Evolutionary conservation across 2,888 invertebrate species (phyloP).

Genomic region (Orthosia gracilis): DNA sequence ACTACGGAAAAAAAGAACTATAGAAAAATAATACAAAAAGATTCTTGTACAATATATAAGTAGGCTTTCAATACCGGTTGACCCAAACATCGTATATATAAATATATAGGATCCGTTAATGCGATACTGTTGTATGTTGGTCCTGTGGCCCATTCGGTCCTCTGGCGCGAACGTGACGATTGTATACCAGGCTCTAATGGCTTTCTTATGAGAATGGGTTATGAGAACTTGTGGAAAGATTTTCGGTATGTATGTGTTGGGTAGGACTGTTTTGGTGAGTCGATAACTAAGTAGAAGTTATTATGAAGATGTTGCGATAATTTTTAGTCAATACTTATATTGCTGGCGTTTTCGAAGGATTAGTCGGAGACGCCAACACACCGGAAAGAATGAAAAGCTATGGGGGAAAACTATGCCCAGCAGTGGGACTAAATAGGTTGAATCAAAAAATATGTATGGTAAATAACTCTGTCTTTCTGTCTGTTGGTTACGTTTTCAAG

Average conservation of each 20-base stretch:
- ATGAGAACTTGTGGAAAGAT: slow-evolving; percentile 48
- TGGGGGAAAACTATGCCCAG: too few species aligned
- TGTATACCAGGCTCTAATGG: slow-evolving; percentile 58
- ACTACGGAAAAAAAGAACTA: slow-evolving; percentile 18
- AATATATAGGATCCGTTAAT: slow-evolving; percentile 60
- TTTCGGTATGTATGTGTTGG: slow-evolving; percentile 3
- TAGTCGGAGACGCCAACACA: too few species aligned
- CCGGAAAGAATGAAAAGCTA: too few species aligned
- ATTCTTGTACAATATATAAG: slow-evolving; percentile 41
- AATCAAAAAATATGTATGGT: too few species aligned
- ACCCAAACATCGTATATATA: slow-evolving; percentile 63
- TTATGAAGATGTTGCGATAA: background rate
- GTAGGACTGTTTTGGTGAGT: slow-evolving; percentile 14
- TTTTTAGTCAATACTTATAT: background rate
- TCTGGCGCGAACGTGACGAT: slow-evolving; percentile 53
- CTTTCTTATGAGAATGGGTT: slow-evolving; percentile 58
- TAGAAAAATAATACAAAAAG: slow-evolving; percentile 49
- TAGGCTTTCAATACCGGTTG: slow-evolving; percentile 52
- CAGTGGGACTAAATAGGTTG: too few species aligned
- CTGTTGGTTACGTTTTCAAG: too few species aligned
- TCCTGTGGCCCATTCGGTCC: slow-evolving; percentile 54
- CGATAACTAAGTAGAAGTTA: background rate
- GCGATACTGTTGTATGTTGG: slow-evolving; percentile 68
- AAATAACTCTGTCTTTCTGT: too few species aligned
- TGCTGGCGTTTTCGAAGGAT: too few species aligned